A percentile compares a stretch with the other conserved stretches of the same genome.
Evolutionary conservation across 2,797 vertebrate genomes (phyloP).

Genomic region (Myoxocephalus aenaeus): DNA sequence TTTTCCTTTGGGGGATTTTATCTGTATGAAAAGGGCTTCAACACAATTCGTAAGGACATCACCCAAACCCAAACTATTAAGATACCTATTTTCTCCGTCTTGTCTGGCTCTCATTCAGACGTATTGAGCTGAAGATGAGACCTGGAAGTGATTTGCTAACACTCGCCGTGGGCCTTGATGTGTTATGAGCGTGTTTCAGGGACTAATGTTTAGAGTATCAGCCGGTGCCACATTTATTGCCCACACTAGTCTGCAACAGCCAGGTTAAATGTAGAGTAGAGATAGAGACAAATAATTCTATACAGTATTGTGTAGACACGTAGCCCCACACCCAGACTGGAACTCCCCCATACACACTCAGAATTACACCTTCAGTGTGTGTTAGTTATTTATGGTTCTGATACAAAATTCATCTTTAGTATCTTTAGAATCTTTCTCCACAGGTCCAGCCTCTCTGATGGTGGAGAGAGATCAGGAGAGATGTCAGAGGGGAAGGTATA

Average conservation of each 20-base stretch:
- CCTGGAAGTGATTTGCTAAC: background rate
- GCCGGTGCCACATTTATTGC: slow-evolving; percentile 13
- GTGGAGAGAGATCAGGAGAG: background rate
- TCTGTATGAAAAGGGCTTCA: background rate
- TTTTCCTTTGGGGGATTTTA: no score
- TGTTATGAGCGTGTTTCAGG: slow-evolving; percentile 6
- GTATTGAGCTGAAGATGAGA: background rate
- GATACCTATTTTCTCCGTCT: background rate
- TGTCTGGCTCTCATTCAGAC: background rate
- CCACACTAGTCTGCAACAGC: background rate
- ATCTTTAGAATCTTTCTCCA: background rate
- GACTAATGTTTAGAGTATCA: background rate
- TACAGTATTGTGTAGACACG: slow-evolving; percentile 49
- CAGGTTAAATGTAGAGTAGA: slow-evolving; percentile 40
- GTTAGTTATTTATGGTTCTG: slow-evolving; percentile 12
- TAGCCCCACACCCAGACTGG: slow-evolving; percentile 19
- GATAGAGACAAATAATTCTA: slow-evolving; percentile 27
- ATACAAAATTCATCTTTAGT: background rate
- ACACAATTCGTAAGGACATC: background rate
- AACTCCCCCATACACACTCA: slow-evolving; percentile 15
- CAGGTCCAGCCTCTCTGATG: slow-evolving; percentile 7
- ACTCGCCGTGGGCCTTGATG: background rate
- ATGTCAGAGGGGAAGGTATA: background rate
- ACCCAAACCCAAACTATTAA: background rate
- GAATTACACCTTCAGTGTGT: background rate